These are phyloP conservation scores for Polylopha cassiicola DNA, from an alignment of 2,888 invertebrate genomes.

Conservation along the genomic window DNA sequence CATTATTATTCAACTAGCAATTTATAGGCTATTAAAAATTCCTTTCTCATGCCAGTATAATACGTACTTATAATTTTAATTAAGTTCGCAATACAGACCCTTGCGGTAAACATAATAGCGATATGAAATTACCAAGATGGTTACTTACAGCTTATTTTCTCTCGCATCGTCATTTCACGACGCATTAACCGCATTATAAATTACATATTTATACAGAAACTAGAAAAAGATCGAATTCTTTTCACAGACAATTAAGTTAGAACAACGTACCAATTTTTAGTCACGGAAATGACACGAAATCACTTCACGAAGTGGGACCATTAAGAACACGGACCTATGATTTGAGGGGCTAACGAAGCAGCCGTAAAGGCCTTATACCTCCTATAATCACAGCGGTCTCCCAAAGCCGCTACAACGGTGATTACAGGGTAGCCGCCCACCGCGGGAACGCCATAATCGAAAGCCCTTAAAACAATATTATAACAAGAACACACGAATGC, in stretches of 20 bases:
- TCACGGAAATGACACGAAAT: constrained; percentile 64
- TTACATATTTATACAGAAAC: constrained; percentile 3
- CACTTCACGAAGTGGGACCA: constrained; percentile 50
- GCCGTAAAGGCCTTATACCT: constrained; percentile 66
- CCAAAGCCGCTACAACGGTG: constrained; percentile 48
- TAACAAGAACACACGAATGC: constrained; percentile 2
- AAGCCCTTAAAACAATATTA: constrained; percentile 46
- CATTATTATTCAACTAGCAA: constrained; percentile 22
- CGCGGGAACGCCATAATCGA: constrained; percentile 43
- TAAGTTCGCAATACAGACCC: constrained; percentile 25
- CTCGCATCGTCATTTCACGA: constrained; percentile 32
- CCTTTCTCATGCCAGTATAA: constrained; percentile 17
- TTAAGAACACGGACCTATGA: constrained; percentile 62
- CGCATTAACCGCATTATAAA: constrained; percentile 30
- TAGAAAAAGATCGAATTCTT: constrained; percentile 9
- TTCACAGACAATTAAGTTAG: constrained; percentile 59
- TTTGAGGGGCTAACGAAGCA: constrained; percentile 70
- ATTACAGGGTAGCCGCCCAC: constrained; percentile 73
- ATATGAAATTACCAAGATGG: constrained; percentile 18
- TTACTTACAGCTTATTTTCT: constrained; percentile 6
- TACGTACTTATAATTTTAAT: constrained; percentile 26
- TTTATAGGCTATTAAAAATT: constrained; percentile 28
- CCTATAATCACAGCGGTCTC: constrained; percentile 61
- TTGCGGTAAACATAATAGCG: constrained; percentile 22
- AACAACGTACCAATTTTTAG: constrained; percentile 42